Percentiles rank a stretch among this genome's conserved stretches.
These are phyloP conservation scores for Graphium colonna DNA, from an alignment of 2,888 invertebrate genomes.

Conservation along the genomic window DNA sequence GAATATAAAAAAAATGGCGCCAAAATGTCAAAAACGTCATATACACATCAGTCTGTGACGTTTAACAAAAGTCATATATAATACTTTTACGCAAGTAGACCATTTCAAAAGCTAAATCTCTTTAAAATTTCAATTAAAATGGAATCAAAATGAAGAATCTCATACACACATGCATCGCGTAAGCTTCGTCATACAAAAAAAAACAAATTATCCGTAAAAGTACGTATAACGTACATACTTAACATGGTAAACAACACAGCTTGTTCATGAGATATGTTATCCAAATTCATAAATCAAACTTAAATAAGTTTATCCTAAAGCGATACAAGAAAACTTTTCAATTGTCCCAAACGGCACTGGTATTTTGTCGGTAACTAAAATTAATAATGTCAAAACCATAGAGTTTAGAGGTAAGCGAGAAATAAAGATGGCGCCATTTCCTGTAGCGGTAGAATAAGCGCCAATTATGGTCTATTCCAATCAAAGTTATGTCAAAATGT, in stretches of 20 bases:
- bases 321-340: neutral
- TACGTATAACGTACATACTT: slow-evolving; percentile 37
- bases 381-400: neutral
- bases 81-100: slow-evolving; percentile 11
- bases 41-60: neutral
- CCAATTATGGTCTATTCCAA: too few relatives aligned
- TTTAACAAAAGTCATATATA: neutral
- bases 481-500: too few relatives aligned
- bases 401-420: too few relatives aligned
- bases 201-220: slow-evolving; percentile 16
- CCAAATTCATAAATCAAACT: slow-evolving; percentile 17
- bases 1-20: neutral
- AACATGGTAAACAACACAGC: slow-evolving; percentile 58
- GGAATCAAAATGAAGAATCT: slow-evolving; percentile 3
- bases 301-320: neutral
- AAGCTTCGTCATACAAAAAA: slow-evolving; percentile 8
- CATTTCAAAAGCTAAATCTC: slow-evolving; percentile 13
- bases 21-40: neutral
- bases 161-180: slow-evolving; percentile 6
- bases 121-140: slow-evolving; percentile 12
- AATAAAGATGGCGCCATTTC: too few relatives aligned
- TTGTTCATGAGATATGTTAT: slow-evolving; percentile 44
- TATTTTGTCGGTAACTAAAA: neutral
- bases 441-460: too few relatives aligned
- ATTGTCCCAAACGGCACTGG: neutral